phyloP scores from a whole-genome alignment of 2,888 invertebrate species.

The Chrysotoxum bicinctum region DNA sequence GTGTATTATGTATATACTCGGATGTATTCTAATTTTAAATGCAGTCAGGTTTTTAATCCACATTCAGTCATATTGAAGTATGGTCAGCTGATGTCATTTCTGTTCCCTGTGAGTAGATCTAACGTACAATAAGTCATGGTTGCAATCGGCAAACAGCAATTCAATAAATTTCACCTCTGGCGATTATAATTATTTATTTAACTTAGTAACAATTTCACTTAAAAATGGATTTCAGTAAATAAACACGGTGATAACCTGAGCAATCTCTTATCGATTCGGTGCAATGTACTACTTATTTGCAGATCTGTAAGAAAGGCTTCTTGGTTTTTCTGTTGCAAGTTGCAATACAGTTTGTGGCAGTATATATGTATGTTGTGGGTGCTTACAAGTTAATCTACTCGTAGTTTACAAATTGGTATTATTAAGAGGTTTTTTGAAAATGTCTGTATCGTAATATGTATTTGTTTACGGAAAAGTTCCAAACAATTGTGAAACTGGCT shows the following conservation, averaged over 20 bases:
- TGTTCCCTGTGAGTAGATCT: background rate
- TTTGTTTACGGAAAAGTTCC: background rate
- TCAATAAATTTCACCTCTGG: background rate
- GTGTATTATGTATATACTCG: background rate
- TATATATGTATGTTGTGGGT: background rate
- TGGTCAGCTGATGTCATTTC: too few species aligned
- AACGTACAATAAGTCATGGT: background rate
- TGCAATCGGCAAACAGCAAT: background rate
- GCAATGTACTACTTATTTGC: background rate
- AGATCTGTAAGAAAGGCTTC: background rate
- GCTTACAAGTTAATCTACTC: background rate
- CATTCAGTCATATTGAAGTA: too few species aligned
- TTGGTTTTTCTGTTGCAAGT: background rate
- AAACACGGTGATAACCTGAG: slow-evolving; percentile 3
- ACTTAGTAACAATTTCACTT: background rate
- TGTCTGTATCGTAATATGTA: background rate
- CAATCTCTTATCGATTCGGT: slow-evolving; percentile 15
- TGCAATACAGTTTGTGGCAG: background rate
- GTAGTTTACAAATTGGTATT: background rate
- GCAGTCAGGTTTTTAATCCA: too few species aligned
- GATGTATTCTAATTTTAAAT: background rate
- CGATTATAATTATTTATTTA: background rate
- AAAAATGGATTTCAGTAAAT: background rate
- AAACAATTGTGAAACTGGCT: background rate
- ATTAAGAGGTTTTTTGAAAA: background rate